phyloP scores from a whole-genome alignment of 1,140 invertebrate genomes.

The Philotrypesis tridentata region DNA sequence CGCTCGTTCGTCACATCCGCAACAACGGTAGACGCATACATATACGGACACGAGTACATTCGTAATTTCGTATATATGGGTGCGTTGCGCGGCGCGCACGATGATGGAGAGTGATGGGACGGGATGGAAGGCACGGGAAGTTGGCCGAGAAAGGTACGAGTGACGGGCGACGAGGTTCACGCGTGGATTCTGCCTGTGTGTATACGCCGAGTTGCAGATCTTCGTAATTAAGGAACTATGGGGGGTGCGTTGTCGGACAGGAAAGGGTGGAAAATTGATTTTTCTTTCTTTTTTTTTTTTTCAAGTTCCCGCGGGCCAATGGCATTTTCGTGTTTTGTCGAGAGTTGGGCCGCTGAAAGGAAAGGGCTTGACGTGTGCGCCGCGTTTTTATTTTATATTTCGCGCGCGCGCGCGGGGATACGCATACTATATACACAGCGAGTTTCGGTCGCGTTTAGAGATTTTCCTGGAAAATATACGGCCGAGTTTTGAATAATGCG shows the following conservation, averaged over 20 bases:
- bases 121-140: not conserved
- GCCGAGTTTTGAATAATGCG: no score
- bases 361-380: not conserved
- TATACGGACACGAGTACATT: no score
- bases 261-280: not conserved
- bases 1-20: no score
- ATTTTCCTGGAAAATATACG: no score
- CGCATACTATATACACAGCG: no score
- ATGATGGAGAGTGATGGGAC: not conserved
- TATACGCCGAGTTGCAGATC: not conserved
- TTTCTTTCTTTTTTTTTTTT: not conserved
- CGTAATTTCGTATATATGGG: not conserved
- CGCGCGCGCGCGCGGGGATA: no score
- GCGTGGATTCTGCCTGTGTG: not conserved
- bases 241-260: not conserved
- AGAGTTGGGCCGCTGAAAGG: not conserved
- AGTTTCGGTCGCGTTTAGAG: no score
- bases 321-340: not conserved
- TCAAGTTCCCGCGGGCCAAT: not conserved
- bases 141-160: not conserved
- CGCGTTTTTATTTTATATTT: no score
- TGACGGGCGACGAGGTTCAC: not conserved
- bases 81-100: not conserved
- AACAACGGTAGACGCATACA: no score
- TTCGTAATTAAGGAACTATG: slow-evolving; percentile 19